Conservation (phyloP, 2,888 invertebrate genomes). For the Protodeltote pygarga region DNA sequence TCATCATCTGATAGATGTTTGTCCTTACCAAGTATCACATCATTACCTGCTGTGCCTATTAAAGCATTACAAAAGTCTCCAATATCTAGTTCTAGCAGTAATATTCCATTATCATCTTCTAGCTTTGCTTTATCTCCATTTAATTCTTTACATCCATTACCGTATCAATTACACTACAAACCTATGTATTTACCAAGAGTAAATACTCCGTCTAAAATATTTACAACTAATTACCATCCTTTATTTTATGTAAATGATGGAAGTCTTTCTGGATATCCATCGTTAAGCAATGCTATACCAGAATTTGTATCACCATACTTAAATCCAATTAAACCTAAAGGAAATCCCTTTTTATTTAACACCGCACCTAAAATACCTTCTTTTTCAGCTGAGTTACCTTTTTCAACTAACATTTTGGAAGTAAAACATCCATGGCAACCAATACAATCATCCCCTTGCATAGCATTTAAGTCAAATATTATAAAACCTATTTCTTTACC, state of each 20-base stretch:
- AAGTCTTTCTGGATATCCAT: background rate
- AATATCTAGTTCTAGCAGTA: no score
- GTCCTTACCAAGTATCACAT: background rate
- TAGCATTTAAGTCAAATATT: background rate
- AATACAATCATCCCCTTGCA: background rate
- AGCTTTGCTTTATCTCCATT: background rate
- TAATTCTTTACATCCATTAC: background rate
- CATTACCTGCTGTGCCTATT: constrained; percentile 9
- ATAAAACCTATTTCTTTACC: background rate
- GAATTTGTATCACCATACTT: background rate
- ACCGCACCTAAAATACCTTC: background rate
- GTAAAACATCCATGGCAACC: background rate
- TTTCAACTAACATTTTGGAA: background rate
- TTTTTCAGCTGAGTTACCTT: background rate
- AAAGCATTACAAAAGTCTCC: background rate
- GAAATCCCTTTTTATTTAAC: background rate
- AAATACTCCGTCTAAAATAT: constrained; percentile 1
- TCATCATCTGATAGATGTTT: background rate
- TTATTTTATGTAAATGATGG: background rate
- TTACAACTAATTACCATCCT: background rate
- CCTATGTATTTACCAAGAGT: constrained; percentile 25
- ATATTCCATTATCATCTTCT: no score
- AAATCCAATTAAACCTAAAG: background rate
- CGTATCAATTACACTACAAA: constrained; percentile 14
- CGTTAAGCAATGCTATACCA: background rate